Evolutionary conservation across 2,888 invertebrate species (phyloP).

Genomic region (Diabrotica balteata): DNA sequence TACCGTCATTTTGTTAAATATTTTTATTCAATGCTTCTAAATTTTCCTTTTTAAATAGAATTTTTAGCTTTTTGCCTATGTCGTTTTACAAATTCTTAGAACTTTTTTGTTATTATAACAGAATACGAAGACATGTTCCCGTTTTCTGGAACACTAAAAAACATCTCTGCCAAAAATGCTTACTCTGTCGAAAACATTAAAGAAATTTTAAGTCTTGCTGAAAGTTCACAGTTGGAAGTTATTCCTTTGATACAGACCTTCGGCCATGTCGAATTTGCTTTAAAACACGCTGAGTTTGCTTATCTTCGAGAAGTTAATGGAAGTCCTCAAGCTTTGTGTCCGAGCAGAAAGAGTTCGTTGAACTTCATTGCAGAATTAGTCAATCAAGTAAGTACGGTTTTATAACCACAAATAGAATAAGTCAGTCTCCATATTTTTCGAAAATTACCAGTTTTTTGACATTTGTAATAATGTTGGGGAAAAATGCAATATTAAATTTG

Average conservation of each 20-base stretch:
- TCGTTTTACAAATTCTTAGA: no score
- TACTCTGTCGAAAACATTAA: conserved; percentile 65
- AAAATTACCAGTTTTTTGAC: conserved; percentile 3
- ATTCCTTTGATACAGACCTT: conserved; percentile 84
- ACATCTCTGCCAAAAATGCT: conserved; percentile 66
- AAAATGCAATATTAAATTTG: no score
- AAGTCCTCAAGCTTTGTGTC: conserved; percentile 76
- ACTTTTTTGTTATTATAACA: neutral
- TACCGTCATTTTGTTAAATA: no score
- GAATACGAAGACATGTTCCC: conserved; percentile 89
- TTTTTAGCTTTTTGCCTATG: no score
- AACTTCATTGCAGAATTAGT: conserved; percentile 72
- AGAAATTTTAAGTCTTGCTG: conserved; percentile 67
- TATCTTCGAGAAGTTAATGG: conserved; percentile 71
- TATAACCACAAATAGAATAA: neutral
- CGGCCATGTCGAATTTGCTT: conserved; percentile 83
- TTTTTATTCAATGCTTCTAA: no score
- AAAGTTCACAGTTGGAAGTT: conserved; percentile 68
- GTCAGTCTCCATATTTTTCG: neutral
- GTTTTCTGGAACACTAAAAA: conserved; percentile 67
- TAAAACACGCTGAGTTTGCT: conserved; percentile 70
- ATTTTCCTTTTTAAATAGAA: no score
- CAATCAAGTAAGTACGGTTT: conserved; percentile 65
- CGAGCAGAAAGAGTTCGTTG: conserved; percentile 69
- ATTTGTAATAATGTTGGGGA: neutral